Evolutionary conservation across 53 echinoderm and acorn worm species (phyloP).

Genomic region (Astropecten irregularis): DNA sequence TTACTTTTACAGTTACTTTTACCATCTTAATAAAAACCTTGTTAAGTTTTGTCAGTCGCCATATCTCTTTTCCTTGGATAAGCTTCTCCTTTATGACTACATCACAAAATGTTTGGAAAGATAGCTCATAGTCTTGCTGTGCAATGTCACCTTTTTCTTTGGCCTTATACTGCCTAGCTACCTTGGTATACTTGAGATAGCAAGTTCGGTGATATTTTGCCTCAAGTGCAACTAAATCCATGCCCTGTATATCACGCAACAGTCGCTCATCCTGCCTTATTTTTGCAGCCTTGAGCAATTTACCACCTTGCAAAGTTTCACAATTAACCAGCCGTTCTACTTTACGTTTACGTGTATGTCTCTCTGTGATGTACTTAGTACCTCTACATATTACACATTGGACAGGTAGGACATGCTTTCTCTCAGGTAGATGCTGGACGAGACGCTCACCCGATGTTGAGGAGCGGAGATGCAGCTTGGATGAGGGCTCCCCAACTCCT

Average conservation of each 20-base stretch:
- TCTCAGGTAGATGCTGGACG: neutral
- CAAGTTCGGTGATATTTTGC: neutral
- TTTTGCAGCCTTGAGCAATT: constrained; percentile 4
- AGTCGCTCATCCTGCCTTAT: neutral
- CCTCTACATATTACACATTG: neutral
- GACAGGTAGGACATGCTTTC: neutral
- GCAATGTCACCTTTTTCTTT: too few species aligned
- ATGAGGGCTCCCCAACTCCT: too few species aligned
- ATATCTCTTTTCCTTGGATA: constrained; percentile 19
- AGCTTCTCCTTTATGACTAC: constrained; percentile 11
- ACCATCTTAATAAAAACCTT: constrained; percentile 30
- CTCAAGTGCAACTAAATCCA: neutral
- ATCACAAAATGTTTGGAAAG: neutral
- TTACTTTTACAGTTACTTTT: constrained; percentile 30
- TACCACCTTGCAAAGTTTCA: neutral
- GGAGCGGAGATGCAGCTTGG: too few species aligned
- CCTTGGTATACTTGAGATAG: constrained; percentile 2
- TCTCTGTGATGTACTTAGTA: neutral
- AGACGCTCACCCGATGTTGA: too few species aligned
- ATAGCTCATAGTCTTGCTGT: too few species aligned
- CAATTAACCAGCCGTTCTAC: constrained; percentile 15
- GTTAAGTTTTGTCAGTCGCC: constrained; percentile 16
- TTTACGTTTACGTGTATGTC: neutral
- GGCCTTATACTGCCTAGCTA: constrained; percentile 1
- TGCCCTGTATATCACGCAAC: neutral